A percentile compares a stretch with the other conserved stretches of the same genome.
Evolutionary conservation across 2,888 invertebrate genomes (phyloP).

Genomic region (Leptarthrus brevirostris): DNA sequence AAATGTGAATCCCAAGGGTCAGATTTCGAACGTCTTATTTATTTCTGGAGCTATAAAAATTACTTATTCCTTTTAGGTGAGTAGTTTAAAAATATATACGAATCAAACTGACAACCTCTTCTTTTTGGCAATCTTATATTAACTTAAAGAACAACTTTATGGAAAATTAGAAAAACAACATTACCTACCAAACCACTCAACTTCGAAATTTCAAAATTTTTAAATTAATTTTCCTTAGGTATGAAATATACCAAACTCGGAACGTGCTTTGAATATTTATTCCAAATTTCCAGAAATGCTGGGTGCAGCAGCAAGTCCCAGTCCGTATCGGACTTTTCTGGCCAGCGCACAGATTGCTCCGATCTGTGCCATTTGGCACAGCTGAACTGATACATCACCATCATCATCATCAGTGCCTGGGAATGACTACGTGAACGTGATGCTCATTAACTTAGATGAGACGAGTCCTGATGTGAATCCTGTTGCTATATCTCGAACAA

Average conservation of each 20-base stretch:
- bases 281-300: constrained; percentile 21
- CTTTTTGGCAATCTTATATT: no score
- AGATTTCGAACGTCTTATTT: no score
- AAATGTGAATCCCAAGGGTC: no score
- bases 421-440: constrained; percentile 49
- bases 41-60: no score
- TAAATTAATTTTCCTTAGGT: background rate
- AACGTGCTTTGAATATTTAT: constrained; percentile 42
- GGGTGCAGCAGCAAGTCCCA: constrained; percentile 25
- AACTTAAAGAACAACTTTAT: no score
- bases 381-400: constrained; percentile 50
- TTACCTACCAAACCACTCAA: no score
- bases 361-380: constrained; percentile 40
- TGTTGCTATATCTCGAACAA: constrained; percentile 16
- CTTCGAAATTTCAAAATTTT: no score
- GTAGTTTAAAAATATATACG: no score
- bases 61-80: no score
- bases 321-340: constrained; percentile 24
- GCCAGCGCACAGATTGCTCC: constrained; percentile 35
- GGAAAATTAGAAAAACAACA: no score
- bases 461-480: constrained; percentile 43
- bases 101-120: no score
- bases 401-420: constrained; percentile 47
- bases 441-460: constrained; percentile 49
- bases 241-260: background rate